Evolutionary conservation across 1,140 invertebrate species (phyloP), one percentile per base, ranked within the genome.

Genomic region (Littorina saxatilis): DNA sequence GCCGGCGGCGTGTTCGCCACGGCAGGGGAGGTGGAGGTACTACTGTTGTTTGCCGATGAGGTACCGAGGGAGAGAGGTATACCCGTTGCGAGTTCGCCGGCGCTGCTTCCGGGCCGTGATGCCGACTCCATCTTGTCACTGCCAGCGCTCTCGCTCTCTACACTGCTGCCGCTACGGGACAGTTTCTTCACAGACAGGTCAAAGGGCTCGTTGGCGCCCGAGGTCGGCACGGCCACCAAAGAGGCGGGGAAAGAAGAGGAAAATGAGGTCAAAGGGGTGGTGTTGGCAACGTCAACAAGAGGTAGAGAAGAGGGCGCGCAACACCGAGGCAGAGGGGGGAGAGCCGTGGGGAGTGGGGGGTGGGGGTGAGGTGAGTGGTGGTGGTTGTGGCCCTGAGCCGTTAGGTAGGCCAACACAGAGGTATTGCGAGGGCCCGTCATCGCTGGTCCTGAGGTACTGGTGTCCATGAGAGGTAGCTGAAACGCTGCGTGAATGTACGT

Each of bases 401-500:
- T 35, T 58, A 78, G 55, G n/a, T 61, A 78, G 37, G 52, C 55
- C 23, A 78, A 78, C 76, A 78, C 39, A 27, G 76, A 78, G 76
- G 76, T 78, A 66, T 39, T 58, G 76, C 39, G 23, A n/a, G 76
- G 76, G 58, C 55, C 35, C 13, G 35, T 29, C 35, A 66, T 37
- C 27, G 55, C 37, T 4, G n/a, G 76, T 58, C 76, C 76, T 78
- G 76, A 78, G 76, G 76, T 78, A 78, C 76, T 78, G n/a, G 76
- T 78, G 58, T 78, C 58, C 76, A 66, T 78, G 50, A 79, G 82
- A 81, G 79, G 82, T 81, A 83, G 82, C 40, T 80, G 73, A 50
- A 83, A 80, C 32, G 82, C 82, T 70, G 82, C 73, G 40, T 83
- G 82, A 78, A 80, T 73, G 72, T 68, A 83, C 17, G 37, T 78